phyloP scores from a whole-genome alignment of 2,888 invertebrate species.

The Stenotaenia linearis region DNA sequence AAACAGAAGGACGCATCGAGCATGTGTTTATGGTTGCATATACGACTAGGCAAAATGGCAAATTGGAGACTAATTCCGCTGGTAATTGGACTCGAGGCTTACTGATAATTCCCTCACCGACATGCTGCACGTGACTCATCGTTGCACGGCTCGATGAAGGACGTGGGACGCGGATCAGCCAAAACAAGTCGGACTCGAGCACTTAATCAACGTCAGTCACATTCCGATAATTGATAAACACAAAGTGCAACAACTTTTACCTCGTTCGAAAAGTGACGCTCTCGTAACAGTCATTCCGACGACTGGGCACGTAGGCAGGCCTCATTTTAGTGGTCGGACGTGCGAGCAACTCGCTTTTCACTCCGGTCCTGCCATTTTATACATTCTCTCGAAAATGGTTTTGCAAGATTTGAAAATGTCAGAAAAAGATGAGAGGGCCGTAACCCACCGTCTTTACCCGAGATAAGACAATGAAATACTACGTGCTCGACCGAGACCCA shows the following conservation, averaged over 20 bases:
- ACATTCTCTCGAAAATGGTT: slow-evolving; percentile 22
- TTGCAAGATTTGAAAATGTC: slow-evolving; percentile 19
- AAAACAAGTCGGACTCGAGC: too few species aligned
- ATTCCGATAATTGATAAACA: background rate
- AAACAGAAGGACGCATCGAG: background rate
- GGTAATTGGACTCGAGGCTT: slow-evolving; percentile 7
- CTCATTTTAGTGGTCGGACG: slow-evolving; percentile 12
- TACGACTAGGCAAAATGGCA: background rate
- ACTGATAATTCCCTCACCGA: background rate
- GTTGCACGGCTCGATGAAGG: background rate
- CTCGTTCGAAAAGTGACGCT: slow-evolving; percentile 5
- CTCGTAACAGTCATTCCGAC: background rate
- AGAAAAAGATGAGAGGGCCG: slow-evolving; percentile 16
- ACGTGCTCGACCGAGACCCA: slow-evolving; percentile 23
- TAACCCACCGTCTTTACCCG: slow-evolving; percentile 10
- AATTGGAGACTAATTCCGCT: background rate
- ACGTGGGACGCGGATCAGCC: background rate
- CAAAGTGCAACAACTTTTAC: too few species aligned
- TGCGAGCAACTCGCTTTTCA: slow-evolving; percentile 23
- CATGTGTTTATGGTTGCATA: slow-evolving; percentile 1
- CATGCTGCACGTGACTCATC: background rate
- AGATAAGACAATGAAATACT: slow-evolving; percentile 22
- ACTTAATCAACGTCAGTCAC: background rate
- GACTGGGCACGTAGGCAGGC: slow-evolving; percentile 12
- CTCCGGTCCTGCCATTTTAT: slow-evolving; percentile 8